Evolutionary conservation across 2,797 vertebrate genomes (phyloP).

Genomic region (Paramormyrops hopkinsi): DNA sequence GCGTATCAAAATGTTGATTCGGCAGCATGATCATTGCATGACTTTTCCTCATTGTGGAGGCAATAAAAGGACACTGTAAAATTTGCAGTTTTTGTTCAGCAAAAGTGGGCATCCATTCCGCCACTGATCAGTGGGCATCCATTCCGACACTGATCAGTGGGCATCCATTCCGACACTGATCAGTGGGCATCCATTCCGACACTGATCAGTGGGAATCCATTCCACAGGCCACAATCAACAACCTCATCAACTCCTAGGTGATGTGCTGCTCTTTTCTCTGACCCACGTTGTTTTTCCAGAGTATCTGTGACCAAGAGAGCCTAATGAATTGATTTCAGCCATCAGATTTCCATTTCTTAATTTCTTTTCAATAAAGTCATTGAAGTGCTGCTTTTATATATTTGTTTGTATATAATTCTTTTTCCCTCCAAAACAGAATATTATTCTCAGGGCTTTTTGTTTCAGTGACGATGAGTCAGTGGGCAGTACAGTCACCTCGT

Average conservation of each 20-base stretch:
- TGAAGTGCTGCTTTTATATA: background rate
- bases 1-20: background rate
- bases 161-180: background rate
- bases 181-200: background rate
- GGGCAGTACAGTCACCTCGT: background rate
- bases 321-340: background rate
- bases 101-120: no score
- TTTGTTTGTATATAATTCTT: background rate
- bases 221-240: background rate
- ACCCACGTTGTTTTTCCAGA: background rate
- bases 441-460: background rate
- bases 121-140: no score
- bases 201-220: background rate
- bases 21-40: background rate
- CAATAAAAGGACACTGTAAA: background rate
- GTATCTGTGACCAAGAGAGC: background rate
- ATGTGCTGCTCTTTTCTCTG: background rate
- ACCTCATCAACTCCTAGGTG: background rate
- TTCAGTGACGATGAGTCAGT: background rate
- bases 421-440: background rate
- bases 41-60: background rate
- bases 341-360: background rate
- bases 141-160: background rate
- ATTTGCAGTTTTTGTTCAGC: background rate
- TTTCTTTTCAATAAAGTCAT: background rate